Conservation (phyloP, 1,140 invertebrate genomes). For the Adelges cooleyi region DNA sequence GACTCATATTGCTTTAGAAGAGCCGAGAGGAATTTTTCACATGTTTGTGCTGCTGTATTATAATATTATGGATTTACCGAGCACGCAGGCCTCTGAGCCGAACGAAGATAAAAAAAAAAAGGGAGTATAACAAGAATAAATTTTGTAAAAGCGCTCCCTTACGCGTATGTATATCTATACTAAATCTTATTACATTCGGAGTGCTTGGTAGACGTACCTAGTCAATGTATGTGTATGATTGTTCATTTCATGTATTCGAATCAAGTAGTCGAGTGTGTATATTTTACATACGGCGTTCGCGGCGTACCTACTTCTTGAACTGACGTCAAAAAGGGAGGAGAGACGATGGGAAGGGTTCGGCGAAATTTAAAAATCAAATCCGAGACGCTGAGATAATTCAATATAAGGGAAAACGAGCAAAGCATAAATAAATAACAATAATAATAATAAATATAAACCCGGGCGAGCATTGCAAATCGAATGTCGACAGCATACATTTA, state of each 20-base stretch:
- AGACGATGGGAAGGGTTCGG: constrained; percentile 3
- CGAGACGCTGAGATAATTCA: constrained; percentile 25
- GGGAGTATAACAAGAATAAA: not conserved
- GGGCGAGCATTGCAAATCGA: constrained; percentile 8
- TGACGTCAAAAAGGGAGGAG: not conserved
- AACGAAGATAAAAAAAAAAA: too few relatives aligned
- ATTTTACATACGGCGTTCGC: constrained; percentile 9
- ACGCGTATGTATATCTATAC: not conserved
- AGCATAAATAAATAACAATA: not conserved
- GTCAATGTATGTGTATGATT: not conserved
- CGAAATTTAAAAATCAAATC: constrained; percentile 25
- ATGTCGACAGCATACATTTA: constrained; percentile 11
- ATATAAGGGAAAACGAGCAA: constrained; percentile 1
- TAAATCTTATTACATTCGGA: constrained; percentile 3
- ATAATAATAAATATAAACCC: not conserved
- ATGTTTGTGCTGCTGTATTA: too few relatives aligned
- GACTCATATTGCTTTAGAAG: too few relatives aligned
- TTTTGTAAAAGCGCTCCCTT: not conserved
- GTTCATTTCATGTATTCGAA: constrained; percentile 16
- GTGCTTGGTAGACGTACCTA: not conserved
- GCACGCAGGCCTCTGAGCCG: too few relatives aligned
- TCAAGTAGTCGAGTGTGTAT: constrained; percentile 14
- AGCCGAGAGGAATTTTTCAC: too few relatives aligned
- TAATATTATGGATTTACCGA: too few relatives aligned
- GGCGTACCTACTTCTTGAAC: not conserved